These are phyloP conservation scores for Stichopus chloronotus DNA, from an alignment of 35 echinoderm and acorn worm species.

Conservation along the genomic window DNA sequence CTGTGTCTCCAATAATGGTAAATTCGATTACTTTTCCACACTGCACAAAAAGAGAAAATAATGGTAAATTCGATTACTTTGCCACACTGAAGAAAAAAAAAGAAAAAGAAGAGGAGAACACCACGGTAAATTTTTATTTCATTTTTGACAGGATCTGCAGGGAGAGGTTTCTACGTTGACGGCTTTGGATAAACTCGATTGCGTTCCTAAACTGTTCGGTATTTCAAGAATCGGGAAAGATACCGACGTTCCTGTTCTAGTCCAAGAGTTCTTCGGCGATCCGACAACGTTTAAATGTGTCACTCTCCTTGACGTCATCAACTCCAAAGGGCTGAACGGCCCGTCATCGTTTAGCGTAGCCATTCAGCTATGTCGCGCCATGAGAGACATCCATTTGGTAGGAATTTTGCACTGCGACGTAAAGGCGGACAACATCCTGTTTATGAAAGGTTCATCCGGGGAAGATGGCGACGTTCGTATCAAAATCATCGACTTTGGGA, in stretches of 20 bases:
- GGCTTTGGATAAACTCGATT: neutral
- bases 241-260: conserved; percentile 5
- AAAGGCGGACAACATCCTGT: conserved; percentile 10
- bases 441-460: neutral
- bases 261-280: conserved; percentile 23
- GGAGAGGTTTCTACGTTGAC: neutral
- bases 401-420: conserved; percentile 22
- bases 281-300: neutral
- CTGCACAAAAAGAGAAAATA: neutral
- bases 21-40: neutral
- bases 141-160: neutral
- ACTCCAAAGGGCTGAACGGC: neutral
- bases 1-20: neutral
- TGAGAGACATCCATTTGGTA: neutral
- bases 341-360: neutral
- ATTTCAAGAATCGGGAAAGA: neutral
- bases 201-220: conserved; percentile 26
- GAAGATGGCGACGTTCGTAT: neutral
- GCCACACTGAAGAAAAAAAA: neutral
- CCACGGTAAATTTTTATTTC: neutral
- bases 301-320: neutral
- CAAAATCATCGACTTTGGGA: conserved; percentile 28
- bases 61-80: neutral
- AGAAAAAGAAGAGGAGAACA: neutral
- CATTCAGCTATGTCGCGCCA: neutral